phyloP scores from a whole-genome alignment of 2,113 vertebrate species.

The Numida meleagris region DNA sequence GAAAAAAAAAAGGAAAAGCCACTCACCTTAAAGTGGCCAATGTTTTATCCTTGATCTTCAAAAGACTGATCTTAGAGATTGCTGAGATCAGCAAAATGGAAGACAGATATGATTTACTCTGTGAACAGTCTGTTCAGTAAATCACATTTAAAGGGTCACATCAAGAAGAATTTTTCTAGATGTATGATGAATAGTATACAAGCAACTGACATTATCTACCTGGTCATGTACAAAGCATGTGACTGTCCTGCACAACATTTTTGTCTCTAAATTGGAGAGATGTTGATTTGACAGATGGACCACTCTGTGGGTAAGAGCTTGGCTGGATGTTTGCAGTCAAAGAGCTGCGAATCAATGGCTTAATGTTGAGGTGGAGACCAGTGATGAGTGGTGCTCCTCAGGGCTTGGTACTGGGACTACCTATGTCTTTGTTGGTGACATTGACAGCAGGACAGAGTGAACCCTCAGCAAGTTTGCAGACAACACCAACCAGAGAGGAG shows the following conservation, averaged over 20 bases:
- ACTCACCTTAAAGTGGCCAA: background rate
- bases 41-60: background rate
- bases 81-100: background rate
- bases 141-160: background rate
- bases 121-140: background rate
- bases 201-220: background rate
- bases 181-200: background rate
- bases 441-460: background rate
- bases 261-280: background rate
- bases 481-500: background rate
- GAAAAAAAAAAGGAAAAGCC: background rate
- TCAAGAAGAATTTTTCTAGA: background rate
- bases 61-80: background rate
- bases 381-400: background rate
- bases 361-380: background rate
- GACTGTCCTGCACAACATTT: background rate
- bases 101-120: background rate
- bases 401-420: background rate
- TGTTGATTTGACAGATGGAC: background rate
- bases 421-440: no score
- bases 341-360: background rate
- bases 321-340: background rate
- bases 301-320: background rate
- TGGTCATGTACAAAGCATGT: background rate
- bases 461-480: background rate